Conservation (phyloP, 2,113 vertebrate genomes). For the Alethe castanea region DNA sequence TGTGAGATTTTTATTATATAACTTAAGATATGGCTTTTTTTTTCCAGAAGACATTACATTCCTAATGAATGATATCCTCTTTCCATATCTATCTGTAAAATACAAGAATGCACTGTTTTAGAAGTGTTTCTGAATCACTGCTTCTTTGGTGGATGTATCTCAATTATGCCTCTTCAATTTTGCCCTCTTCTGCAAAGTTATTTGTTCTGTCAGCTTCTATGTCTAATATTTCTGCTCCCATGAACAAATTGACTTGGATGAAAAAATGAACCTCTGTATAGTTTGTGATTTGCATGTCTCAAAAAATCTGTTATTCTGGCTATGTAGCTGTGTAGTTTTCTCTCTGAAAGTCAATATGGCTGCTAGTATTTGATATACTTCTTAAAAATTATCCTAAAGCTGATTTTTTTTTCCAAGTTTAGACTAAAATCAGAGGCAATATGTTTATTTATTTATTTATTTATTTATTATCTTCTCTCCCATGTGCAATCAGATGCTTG, state of each 20-base stretch:
- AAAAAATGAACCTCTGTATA: background rate
- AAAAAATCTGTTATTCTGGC: background rate
- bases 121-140: background rate
- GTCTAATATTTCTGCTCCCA: background rate
- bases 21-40: background rate
- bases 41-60: background rate
- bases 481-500: constrained; percentile 24
- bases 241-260: background rate
- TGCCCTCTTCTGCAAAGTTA: background rate
- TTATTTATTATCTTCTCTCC: constrained; percentile 9
- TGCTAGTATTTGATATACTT: background rate
- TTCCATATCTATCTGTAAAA: background rate
- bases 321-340: background rate
- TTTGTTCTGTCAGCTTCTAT: background rate
- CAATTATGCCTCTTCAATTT: background rate
- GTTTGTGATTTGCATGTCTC: background rate
- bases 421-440: background rate
- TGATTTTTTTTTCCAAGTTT: background rate
- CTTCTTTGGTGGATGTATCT: background rate
- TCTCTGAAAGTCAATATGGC: background rate
- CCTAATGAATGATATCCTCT: background rate
- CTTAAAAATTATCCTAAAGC: background rate
- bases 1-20: background rate
- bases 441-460: background rate
- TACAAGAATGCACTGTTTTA: background rate